These are phyloP conservation scores for Hypsibius dujardini DNA, from an alignment of 1,140 invertebrate species.

Conservation along the genomic window DNA sequence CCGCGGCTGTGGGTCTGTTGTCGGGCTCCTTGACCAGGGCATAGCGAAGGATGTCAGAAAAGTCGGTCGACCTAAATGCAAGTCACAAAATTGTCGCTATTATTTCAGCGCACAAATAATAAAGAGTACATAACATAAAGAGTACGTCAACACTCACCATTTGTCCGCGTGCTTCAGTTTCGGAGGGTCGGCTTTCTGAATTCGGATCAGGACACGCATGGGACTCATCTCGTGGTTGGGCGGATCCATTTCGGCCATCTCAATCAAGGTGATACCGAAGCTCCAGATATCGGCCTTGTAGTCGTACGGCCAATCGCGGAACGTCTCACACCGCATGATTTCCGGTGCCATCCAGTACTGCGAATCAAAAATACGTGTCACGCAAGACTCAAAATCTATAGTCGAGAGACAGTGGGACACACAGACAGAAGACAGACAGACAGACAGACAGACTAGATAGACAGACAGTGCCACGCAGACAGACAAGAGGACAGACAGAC, in stretches of 20 bases:
- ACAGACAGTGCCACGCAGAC: background rate
- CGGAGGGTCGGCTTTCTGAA: slow-evolving; percentile 94
- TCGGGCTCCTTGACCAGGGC: slow-evolving; percentile 83
- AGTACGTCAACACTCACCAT: slow-evolving; percentile 20
- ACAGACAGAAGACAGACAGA: too few relatives aligned
- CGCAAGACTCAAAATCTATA: slow-evolving; percentile 18
- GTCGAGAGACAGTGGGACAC: too few relatives aligned
- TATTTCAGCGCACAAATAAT: background rate
- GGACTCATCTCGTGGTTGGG: slow-evolving; percentile 98
- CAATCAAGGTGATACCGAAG: slow-evolving; percentile 80
- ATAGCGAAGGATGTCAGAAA: slow-evolving; percentile 80
- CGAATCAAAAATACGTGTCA: too few relatives aligned
- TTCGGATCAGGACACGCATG: slow-evolving; percentile 90
- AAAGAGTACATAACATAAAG: slow-evolving; percentile 15
- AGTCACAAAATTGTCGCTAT: too few relatives aligned
- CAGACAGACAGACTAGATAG: slow-evolving; percentile 20
- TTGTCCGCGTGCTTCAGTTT: slow-evolving; percentile 66
- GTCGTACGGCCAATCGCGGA: slow-evolving; percentile 96
- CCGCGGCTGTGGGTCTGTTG: slow-evolving; percentile 58
- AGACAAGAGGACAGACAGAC: too few relatives aligned
- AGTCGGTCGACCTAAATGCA: slow-evolving; percentile 48
- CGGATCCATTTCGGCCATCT: slow-evolving; percentile 98
- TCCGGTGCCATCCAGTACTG: slow-evolving; percentile 80
- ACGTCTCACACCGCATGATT: slow-evolving; percentile 94
- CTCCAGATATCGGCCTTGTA: slow-evolving; percentile 98